Base-by-base conservation (phyloP, 2,888 invertebrate genomes). In the Electrophaes corylata region DNA sequence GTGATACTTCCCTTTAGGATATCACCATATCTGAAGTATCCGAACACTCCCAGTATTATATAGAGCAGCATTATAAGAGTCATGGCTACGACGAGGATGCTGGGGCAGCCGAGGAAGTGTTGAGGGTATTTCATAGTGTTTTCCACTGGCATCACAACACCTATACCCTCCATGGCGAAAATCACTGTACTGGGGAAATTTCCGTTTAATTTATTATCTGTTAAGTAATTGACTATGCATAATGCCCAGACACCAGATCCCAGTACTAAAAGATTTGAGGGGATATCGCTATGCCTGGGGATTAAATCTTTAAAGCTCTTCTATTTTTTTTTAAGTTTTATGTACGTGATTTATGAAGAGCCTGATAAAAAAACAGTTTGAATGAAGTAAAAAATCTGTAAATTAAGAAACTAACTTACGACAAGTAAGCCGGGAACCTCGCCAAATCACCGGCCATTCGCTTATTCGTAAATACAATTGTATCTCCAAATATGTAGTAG, bases 121-220 rank as follows among this genome's bases (percentile, higher is more conserved):
- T 95, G 92, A 0, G 97, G 97, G 57, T 94, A 94, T 67, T 93
- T 93, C 98, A 99, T 98, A 0, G 95, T 94, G 78, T 98, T 98
- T 82, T 98, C 98, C 10, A 99, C 94, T 0, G 98, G 98, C 93
- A 99, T 95, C 14, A 98, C 96, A 46, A 96, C 96, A 50, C 97
- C 97, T 66, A 99, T 98, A 53, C 97, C 98, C 91, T 99, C 99
- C 94, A 99, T 98, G 19, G 99, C 98, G 81, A 98, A 99, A 71
- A 99, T 96, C 1, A 98, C 98, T 4, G 98, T 99, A 20, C 98
- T 94, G 76, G 48, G 70, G 69, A 59, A 45, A 40, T 8, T 8
- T 8, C 6, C 23, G 23, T 6, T 23, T 10, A 29, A 29, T 29
- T 29, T 29, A 10, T 29, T 29, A 10, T 10, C 2, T 10, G 10